phyloP scores from a whole-genome alignment of 2,888 invertebrate species.

The Hedya salicella region DNA sequence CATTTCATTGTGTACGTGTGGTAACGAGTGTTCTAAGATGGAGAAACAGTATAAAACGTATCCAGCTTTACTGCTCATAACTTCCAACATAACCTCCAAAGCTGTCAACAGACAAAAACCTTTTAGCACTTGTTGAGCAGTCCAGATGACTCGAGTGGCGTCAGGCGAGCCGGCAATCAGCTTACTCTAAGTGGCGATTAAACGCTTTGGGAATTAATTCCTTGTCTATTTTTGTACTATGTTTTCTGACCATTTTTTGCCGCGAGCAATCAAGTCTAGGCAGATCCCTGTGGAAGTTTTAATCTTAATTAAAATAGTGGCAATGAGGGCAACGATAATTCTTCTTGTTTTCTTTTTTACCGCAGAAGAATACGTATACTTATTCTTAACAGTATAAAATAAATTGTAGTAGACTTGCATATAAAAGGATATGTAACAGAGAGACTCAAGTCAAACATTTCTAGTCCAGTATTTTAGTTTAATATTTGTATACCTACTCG shows the following conservation, averaged over 20 bases:
- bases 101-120: neutral
- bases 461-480: too few species aligned
- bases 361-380: neutral
- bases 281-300: neutral
- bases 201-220: neutral
- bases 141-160: constrained; percentile 14
- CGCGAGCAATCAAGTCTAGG: neutral
- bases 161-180: constrained; percentile 34
- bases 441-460: too few species aligned
- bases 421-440: too few species aligned
- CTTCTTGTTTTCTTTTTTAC: neutral
- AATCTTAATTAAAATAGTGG: neutral
- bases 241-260: constrained; percentile 20
- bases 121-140: constrained; percentile 33
- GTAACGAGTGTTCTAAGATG: too few species aligned
- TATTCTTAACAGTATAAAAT: too few species aligned
- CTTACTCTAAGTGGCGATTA: constrained; percentile 34
- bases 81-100: neutral
- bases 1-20: too few species aligned
- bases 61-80: neutral
- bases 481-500: too few species aligned
- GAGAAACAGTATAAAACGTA: too few species aligned
- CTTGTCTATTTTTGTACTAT: constrained; percentile 27
- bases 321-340: neutral
- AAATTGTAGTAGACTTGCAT: too few species aligned